These are phyloP conservation scores for Hirundichthys speculiger DNA, from an alignment of 2,113 vertebrate species.

Conservation along the genomic window DNA sequence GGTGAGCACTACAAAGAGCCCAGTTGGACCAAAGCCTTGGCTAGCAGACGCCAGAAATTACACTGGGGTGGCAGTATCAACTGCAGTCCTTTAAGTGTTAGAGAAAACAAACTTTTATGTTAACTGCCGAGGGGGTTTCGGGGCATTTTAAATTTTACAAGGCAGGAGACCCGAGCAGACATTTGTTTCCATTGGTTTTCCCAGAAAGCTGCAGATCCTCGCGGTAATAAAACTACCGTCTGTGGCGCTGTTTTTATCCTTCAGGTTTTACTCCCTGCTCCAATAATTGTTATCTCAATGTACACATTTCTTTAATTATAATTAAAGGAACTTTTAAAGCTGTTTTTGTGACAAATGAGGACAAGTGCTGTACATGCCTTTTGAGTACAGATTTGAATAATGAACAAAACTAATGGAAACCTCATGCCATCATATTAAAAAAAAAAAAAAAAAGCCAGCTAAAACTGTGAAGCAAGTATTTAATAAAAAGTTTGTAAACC, in stretches of 20 bases:
- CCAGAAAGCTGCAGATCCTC: constrained; percentile 12
- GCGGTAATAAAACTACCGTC: background rate
- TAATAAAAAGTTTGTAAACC: constrained; percentile 66
- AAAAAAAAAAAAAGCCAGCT: no score
- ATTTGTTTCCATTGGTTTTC: constrained; percentile 44
- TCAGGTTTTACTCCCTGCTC: background rate
- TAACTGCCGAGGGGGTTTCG: constrained; percentile 18
- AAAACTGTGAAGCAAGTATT: constrained; percentile 42
- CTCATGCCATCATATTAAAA: no score
- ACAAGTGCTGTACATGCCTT: no score
- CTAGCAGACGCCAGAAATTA: constrained; percentile 64
- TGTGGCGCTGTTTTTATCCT: background rate
- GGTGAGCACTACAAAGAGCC: constrained; percentile 49
- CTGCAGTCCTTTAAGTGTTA: constrained; percentile 49
- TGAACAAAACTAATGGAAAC: no score
- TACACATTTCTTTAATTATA: no score
- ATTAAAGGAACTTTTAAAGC: no score
- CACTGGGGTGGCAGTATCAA: constrained; percentile 61
- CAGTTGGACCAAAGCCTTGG: constrained; percentile 31
- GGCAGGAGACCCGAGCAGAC: constrained; percentile 23
- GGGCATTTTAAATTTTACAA: constrained; percentile 45
- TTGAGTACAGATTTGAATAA: no score
- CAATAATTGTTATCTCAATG: background rate
- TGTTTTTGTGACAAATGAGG: no score
- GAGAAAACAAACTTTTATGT: constrained; percentile 66